Conservation (phyloP, 2,797 vertebrate genomes). For the Sparus aurata region DNA sequence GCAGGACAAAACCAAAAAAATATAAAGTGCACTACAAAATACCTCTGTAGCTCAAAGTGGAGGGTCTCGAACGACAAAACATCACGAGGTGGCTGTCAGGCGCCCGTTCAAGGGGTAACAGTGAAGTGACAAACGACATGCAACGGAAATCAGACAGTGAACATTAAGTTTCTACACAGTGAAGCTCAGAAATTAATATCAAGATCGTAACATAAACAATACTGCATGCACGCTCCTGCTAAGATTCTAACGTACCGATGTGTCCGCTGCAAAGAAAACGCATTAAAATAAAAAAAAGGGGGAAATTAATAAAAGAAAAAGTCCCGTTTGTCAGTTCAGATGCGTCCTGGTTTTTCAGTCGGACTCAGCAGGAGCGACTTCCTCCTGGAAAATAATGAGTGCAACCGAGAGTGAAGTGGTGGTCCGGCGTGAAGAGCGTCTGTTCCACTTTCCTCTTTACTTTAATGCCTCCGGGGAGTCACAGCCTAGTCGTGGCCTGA, state of each 20-base stretch:
- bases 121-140: not conserved
- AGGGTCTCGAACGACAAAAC: constrained; percentile 9
- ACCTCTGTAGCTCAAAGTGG: constrained; percentile 12
- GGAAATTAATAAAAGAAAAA: not conserved
- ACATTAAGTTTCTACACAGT: constrained; percentile 32
- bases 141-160: constrained; percentile 7
- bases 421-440: constrained; percentile 8
- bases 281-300: not conserved
- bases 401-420: constrained; percentile 4
- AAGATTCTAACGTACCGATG: constrained; percentile 23
- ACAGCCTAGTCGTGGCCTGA: constrained; percentile 52
- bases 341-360: constrained; percentile 5
- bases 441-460: constrained; percentile 1
- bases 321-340: not conserved
- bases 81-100: not conserved
- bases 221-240: constrained; percentile 34
- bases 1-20: constrained; percentile 21
- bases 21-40: constrained; percentile 66
- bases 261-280: constrained; percentile 14
- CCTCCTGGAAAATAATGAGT: constrained; percentile 12
- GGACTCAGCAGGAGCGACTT: constrained; percentile 47
- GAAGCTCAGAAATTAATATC: constrained; percentile 19
- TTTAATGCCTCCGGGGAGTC: not conserved
- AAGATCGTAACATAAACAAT: constrained; percentile 10
- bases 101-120: constrained; percentile 10